phyloP scores from a whole-genome alignment of 2,888 invertebrate genomes.

The Agrotis clavis region DNA sequence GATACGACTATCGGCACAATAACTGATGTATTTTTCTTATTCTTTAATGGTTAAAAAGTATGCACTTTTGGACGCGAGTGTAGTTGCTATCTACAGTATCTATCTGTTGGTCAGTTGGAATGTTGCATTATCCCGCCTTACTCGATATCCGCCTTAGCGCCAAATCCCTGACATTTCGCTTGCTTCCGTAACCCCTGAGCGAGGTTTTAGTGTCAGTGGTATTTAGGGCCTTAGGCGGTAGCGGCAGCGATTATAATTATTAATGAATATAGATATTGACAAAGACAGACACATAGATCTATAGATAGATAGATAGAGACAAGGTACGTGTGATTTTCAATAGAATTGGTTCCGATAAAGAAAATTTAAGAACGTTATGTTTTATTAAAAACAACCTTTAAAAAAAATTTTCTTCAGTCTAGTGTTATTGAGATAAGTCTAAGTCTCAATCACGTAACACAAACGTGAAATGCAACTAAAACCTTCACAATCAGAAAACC shows the following conservation, averaged over 20 bases:
- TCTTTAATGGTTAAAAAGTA: no score
- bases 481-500: constrained; percentile 32
- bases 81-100: constrained; percentile 7
- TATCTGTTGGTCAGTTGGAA: constrained; percentile 43
- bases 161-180: constrained; percentile 86
- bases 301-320: no score
- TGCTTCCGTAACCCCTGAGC: constrained; percentile 78
- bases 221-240: constrained; percentile 13
- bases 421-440: neutral
- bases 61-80: no score
- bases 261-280: no score
- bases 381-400: neutral
- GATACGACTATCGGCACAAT: no score
- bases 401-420: neutral
- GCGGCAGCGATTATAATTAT: constrained; percentile 10
- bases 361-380: neutral
- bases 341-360: no score
- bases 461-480: constrained; percentile 9
- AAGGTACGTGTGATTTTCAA: no score
- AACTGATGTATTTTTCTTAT: no score
- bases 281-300: no score
- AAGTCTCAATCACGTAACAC: constrained; percentile 11
- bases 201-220: constrained; percentile 49
- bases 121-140: constrained; percentile 63
- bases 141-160: constrained; percentile 71